A percentile compares a stretch with the other conserved stretches of the same genome.
phyloP scores from a whole-genome alignment of 2,113 vertebrate species.

The Trichomycterus rosablanca region DNA sequence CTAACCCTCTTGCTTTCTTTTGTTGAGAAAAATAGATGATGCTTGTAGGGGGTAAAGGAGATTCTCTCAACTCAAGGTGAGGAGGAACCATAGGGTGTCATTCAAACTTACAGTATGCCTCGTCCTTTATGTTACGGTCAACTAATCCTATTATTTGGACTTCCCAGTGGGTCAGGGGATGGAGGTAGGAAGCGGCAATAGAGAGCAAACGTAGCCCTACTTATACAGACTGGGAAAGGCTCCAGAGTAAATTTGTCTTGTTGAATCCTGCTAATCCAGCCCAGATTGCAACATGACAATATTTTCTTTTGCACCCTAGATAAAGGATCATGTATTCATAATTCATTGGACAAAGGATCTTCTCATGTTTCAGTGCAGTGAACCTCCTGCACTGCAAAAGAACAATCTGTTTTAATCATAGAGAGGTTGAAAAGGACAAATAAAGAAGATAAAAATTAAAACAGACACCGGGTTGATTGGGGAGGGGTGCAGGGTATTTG shows the following conservation, averaged over 20 bases:
- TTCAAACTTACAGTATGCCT: slow-evolving; percentile 1
- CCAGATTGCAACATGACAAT: background rate
- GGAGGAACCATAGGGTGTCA: background rate
- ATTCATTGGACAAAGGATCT: too few species aligned
- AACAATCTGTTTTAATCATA: background rate
- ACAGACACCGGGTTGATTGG: slow-evolving; percentile 31
- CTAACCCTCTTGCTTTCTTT: slow-evolving; percentile 2
- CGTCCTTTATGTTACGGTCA: background rate
- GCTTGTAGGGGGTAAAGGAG: slow-evolving; percentile 5
- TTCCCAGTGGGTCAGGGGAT: too few species aligned
- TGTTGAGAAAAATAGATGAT: slow-evolving; percentile 22
- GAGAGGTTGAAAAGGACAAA: background rate
- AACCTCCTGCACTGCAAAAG: too few species aligned
- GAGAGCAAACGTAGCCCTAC: background rate
- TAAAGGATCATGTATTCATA: too few species aligned
- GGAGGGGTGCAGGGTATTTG: slow-evolving; percentile 15
- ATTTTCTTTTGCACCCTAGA: background rate
- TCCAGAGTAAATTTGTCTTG: slow-evolving; percentile 31
- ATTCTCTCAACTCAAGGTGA: slow-evolving; percentile 18
- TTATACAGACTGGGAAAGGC: slow-evolving; percentile 12
- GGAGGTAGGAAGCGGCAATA: background rate
- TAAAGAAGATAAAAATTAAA: slow-evolving; percentile 38
- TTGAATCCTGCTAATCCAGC: background rate
- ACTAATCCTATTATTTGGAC: slow-evolving; percentile 6
- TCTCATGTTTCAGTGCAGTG: too few species aligned